Conservation (phyloP, 2,797 vertebrate genomes). For the Semaprochilodus insignis region DNA sequence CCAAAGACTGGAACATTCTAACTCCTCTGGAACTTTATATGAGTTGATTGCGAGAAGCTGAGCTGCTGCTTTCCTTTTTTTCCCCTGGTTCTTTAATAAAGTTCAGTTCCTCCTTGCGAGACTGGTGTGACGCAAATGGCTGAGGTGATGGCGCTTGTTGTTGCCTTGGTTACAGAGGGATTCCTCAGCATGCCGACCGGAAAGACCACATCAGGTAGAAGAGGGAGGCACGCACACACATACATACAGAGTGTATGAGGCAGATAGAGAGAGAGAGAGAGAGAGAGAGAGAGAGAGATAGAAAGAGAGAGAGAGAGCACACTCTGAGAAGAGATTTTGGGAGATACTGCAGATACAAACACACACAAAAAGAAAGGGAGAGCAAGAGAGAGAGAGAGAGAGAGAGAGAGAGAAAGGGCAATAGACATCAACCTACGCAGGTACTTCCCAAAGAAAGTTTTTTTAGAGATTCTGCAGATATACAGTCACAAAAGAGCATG, state of each 20-base stretch:
- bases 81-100: slow-evolving; percentile 40
- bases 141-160: slow-evolving; percentile 31
- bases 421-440: background rate
- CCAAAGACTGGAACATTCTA: slow-evolving; percentile 1
- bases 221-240: background rate
- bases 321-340: background rate
- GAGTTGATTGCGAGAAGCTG: background rate
- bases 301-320: background rate
- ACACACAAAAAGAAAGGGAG: background rate
- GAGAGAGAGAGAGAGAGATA: background rate
- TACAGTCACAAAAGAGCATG: slow-evolving; percentile 15
- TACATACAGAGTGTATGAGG: background rate
- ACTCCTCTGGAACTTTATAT: background rate
- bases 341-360: background rate
- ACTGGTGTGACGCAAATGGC: slow-evolving; percentile 42
- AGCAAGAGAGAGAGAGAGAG: background rate
- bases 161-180: slow-evolving; percentile 52
- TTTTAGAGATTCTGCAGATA: slow-evolving; percentile 25
- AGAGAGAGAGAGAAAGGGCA: background rate
- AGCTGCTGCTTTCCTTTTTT: background rate
- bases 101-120: slow-evolving; percentile 45
- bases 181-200: slow-evolving; percentile 48
- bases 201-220: slow-evolving; percentile 40
- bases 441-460: background rate
- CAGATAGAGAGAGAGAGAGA: background rate